Evolutionary conservation across 2,113 vertebrate genomes (phyloP), one percentile per base, ranked within the genome.

Genomic region (Archocentrus centrarchus): DNA sequence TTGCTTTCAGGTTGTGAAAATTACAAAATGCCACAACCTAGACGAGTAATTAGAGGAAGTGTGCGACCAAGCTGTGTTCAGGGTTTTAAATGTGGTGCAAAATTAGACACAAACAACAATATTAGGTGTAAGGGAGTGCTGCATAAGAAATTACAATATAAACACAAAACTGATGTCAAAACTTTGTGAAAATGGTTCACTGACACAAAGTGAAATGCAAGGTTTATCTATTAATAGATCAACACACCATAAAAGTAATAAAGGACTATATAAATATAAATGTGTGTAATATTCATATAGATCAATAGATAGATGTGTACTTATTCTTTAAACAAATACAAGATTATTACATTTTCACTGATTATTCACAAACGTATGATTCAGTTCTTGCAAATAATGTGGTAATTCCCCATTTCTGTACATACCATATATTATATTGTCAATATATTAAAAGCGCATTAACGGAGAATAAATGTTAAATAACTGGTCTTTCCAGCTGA

Each of bases 11-110:
- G 20, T 13, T 59, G 58, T 50, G 62, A 86, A 81, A 83, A 84
- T 62, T 86, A 84, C 59, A 60, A 77, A 44, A 37, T 30, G 50
- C 50, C 66, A 70, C 47, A 64, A 59, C 32, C 24, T 32, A 68
- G 75, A 78, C 2, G 11, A 30, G 22, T 37, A 86, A 78, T 82
- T 62, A 82, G 24, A 78, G 81, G 32, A 86, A 66, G 58, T 37
- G 58, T 62, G 73, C 8, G 0, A 81, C 35, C 7, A 15, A 53
- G 59, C 7, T 70, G 44, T 50, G 41, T 18, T 13, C 44, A 32
- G 10, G 17, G 17, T 73, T 73, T 73, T 18, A 32, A 13, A 32
- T 6, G 50, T 32, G 44, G 41, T 3, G 27, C 11, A 20, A 11
- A 44, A 6, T 55, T 55, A 55, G 7, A 53, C 6, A 32, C 24